A percentile compares a stretch with the other conserved stretches of the same genome.
These are phyloP conservation scores for Noctua janthe DNA, from an alignment of 2,888 invertebrate genomes.

Conservation along the genomic window DNA sequence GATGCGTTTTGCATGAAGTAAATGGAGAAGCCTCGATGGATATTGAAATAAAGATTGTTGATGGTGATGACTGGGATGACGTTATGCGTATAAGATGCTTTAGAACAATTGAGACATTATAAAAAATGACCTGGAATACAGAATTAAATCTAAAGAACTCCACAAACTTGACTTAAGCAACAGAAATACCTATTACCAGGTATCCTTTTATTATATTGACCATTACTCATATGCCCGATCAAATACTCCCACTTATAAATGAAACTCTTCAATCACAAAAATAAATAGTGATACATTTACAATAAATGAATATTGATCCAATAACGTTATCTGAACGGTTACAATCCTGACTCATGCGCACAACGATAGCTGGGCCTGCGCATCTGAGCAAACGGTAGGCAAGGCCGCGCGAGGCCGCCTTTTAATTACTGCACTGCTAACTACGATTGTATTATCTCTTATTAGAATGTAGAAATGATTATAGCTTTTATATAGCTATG, in stretches of 20 bases:
- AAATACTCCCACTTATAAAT: constrained; percentile 15
- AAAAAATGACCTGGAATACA: background rate
- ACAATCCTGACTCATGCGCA: constrained; percentile 68
- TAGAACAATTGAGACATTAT: background rate
- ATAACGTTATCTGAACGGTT: constrained; percentile 58
- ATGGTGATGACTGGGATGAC: background rate
- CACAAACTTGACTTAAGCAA: background rate
- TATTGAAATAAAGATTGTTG: constrained; percentile 8
- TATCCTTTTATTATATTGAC: background rate
- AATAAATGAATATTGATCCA: constrained; percentile 59
- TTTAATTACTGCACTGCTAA: constrained; percentile 75
- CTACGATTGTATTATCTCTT: constrained; percentile 53
- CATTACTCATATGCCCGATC: constrained; percentile 13
- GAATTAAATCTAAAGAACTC: background rate
- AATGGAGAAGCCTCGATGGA: constrained; percentile 1
- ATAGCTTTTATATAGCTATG: constrained; percentile 27
- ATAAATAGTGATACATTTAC: constrained; percentile 37
- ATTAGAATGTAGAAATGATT: constrained; percentile 48
- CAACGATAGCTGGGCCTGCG: constrained; percentile 69
- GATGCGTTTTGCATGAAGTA: constrained; percentile 33
- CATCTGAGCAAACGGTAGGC: constrained; percentile 83
- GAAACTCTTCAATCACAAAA: constrained; percentile 42
- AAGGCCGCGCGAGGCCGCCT: constrained; percentile 82
- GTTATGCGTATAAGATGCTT: background rate
- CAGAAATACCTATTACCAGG: background rate